phyloP scores from a whole-genome alignment of 2,113 vertebrate genomes.

The Struthidea cinerea region DNA sequence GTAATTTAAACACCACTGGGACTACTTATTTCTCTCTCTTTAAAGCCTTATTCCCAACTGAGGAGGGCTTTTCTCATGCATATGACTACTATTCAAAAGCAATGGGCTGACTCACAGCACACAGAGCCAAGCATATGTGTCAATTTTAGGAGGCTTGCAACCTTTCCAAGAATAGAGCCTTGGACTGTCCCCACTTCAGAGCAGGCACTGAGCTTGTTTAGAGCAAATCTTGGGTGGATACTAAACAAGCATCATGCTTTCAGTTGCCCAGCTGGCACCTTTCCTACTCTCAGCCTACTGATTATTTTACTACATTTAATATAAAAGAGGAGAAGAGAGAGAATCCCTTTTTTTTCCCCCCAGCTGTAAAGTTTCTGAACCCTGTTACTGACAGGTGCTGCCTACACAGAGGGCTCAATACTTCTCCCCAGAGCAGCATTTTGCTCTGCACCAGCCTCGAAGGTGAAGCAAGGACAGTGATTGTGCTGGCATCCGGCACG shows the following conservation, averaged over 20 bases:
- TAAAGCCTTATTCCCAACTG: not conserved
- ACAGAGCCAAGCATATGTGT: not conserved
- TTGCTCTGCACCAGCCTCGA: not conserved
- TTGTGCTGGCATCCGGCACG: not conserved
- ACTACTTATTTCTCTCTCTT: conserved; percentile 6
- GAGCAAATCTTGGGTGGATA: not conserved
- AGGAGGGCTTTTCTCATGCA: conserved; percentile 30
- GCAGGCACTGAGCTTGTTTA: not conserved
- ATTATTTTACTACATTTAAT: not conserved
- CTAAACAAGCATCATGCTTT: not conserved
- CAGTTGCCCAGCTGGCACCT: not conserved
- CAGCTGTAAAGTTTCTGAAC: rapidly evolving
- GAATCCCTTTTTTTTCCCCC: rapidly evolving
- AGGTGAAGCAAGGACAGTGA: not conserved
- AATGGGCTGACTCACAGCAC: not conserved
- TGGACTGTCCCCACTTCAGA: not conserved
- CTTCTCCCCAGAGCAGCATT: not conserved
- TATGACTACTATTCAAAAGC: not conserved
- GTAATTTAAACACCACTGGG: not conserved
- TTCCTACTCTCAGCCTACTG: not conserved
- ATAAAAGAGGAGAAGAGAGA: not conserved
- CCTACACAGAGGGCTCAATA: not conserved
- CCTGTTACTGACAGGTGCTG: not conserved
- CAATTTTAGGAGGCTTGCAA: not conserved
- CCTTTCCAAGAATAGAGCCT: not conserved